Evolutionary conservation across 92 coral and sea anemone species (phyloP), one percentile per base, ranked within the genome.

Genomic region (Meandrina meandrites): DNA sequence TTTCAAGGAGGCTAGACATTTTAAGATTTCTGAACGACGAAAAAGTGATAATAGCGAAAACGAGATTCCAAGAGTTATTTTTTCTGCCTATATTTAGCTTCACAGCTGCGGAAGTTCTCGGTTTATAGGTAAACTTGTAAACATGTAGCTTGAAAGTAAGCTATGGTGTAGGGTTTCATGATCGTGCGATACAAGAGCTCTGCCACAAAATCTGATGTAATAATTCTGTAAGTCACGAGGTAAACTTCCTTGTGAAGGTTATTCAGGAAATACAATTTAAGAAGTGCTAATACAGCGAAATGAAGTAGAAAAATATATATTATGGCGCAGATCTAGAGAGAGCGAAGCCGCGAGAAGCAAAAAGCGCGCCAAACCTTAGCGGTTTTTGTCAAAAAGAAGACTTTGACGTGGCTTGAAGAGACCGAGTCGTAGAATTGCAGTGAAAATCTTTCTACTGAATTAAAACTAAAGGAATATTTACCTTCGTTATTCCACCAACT

Each of bases 401-500:
- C 69, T 53, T 34, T 30, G 79, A 83, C 70, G 56, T 24, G 50
- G 53, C 69, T 54, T 18, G 28, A 71, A 24, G n/a, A 57, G 31
- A 32, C 31, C 5, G 45, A 2, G 45, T 40, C 53, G 9, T 7
- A 4, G 53, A 48, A 48, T 19, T 36, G 9, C 56, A 50, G 18
- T 75, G 18, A 28, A 36, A 11, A 22, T 66, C 0, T n/a, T 13
- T 28, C 67, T 22, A 10, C 19, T 7, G 48, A 24, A 35, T 18
- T 16, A 45, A 22, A 18, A 1, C 0, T 1, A 37, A 17, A 28
- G n/a, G 3, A 40, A 37, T 34, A 30, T 16, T 78, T 91, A 96
- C 99, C 98, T 93, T 96, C 24, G 90, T 94, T 80, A 96, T 96
- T 34, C 99, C 99, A n/a, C 96, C 99, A 62, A 96, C 98, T 17